phyloP scores from a whole-genome alignment of 1,140 invertebrate species.

The Drosophila lowei region DNA sequence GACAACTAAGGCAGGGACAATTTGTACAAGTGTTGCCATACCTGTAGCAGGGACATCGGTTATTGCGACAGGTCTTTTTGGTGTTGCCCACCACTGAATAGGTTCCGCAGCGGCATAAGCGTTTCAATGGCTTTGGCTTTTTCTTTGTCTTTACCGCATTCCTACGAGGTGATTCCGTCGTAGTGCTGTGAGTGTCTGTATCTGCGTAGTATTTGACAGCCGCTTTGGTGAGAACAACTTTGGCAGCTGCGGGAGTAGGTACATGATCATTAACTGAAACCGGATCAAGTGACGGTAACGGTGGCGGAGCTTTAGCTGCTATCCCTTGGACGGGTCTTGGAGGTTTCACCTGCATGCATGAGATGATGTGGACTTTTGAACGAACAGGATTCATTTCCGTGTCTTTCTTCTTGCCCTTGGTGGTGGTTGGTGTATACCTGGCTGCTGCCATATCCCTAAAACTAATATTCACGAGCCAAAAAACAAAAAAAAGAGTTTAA shows the following conservation, averaged over 20 bases:
- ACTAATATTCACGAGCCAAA: slow-evolving; percentile 70
- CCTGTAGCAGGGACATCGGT: slow-evolving; percentile 53
- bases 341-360: slow-evolving; percentile 27
- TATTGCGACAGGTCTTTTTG: slow-evolving; percentile 49
- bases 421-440: slow-evolving; percentile 58
- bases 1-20: slow-evolving; percentile 54
- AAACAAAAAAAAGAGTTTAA: slow-evolving; percentile 57
- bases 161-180: background rate
- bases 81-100: slow-evolving; percentile 28
- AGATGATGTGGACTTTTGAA: slow-evolving; percentile 16
- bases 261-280: too few relatives aligned
- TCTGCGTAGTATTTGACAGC: too few relatives aligned
- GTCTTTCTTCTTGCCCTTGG: background rate
- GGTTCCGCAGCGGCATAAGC: slow-evolving; percentile 55
- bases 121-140: slow-evolving; percentile 17
- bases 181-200: too few relatives aligned
- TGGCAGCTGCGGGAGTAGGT: background rate
- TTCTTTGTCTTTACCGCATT: slow-evolving; percentile 11
- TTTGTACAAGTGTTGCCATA: slow-evolving; percentile 28
- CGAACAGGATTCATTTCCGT: background rate
- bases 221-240: background rate
- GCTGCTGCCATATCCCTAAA: slow-evolving; percentile 46
- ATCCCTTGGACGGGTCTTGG: background rate
- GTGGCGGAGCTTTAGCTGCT: background rate
- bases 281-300: too few relatives aligned